These are phyloP conservation scores for Oeneis ivallda DNA, from an alignment of 2,888 invertebrate genomes.

Conservation along the genomic window DNA sequence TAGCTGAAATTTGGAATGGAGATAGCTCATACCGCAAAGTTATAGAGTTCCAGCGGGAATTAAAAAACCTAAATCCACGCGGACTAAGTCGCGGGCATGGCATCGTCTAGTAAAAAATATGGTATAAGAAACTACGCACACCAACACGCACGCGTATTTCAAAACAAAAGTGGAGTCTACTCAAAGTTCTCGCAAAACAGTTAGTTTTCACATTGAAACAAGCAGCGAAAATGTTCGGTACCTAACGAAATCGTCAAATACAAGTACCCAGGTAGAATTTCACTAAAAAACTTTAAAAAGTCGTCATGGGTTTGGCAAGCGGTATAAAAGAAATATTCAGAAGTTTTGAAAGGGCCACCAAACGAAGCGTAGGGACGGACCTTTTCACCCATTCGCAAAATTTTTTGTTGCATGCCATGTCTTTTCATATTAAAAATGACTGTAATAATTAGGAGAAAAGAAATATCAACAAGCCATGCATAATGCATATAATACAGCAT, in stretches of 20 bases:
- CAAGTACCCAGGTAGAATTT: neutral
- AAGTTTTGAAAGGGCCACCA: conserved; percentile 31
- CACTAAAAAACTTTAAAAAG: conserved; percentile 21
- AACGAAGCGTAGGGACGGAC: too few species aligned
- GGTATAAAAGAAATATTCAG: conserved; percentile 27
- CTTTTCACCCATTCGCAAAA: conserved; percentile 34
- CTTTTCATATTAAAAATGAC: conserved; percentile 15
- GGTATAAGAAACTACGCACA: too few species aligned
- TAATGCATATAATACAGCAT: too few species aligned
- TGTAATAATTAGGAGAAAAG: conserved; percentile 24
- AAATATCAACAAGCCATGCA: too few species aligned
- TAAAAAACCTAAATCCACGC: too few species aligned
- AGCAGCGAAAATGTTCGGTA: neutral
- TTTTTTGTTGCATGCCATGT: conserved; percentile 34
- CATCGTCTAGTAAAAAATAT: too few species aligned
- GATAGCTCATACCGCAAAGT: too few species aligned
- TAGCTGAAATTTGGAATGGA: too few species aligned
- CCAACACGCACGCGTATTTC: too few species aligned
- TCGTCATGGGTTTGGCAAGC: conserved; percentile 24
- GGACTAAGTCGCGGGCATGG: too few species aligned
- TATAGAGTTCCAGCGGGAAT: too few species aligned
- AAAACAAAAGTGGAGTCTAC: neutral
- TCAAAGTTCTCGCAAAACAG: neutral
- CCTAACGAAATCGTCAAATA: neutral
- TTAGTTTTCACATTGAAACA: neutral